These are phyloP conservation scores for Trypoxylus dichotomus DNA, from an alignment of 1,140 invertebrate species.

Conservation along the genomic window DNA sequence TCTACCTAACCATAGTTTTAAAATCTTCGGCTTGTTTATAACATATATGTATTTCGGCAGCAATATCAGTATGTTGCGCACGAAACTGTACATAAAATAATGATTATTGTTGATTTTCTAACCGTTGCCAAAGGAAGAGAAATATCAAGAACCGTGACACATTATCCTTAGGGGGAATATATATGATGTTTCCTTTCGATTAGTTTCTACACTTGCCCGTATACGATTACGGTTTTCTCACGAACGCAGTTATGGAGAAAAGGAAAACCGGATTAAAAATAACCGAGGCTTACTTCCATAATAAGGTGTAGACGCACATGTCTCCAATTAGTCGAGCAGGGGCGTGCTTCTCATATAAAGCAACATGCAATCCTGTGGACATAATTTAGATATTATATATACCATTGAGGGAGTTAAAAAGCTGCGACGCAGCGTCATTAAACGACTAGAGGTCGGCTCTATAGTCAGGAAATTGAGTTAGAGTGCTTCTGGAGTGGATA, in stretches of 20 bases:
- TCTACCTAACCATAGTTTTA: too few relatives aligned
- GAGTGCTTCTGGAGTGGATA: neutral
- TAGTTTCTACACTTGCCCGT: neutral
- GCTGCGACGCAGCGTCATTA: neutral
- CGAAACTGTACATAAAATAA: too few relatives aligned
- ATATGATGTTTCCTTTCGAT: neutral
- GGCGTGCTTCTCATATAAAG: neutral
- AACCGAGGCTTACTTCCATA: neutral
- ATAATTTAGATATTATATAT: constrained; percentile 6
- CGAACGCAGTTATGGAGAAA: neutral
- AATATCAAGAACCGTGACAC: neutral
- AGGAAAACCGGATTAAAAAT: constrained; percentile 17
- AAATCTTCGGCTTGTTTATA: too few relatives aligned
- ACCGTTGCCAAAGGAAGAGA: neutral
- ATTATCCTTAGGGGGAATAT: neutral
- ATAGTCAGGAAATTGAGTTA: constrained; percentile 11
- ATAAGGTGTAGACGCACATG: constrained; percentile 8
- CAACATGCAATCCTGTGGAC: neutral
- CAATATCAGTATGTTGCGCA: too few relatives aligned
- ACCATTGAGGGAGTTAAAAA: constrained; percentile 13
- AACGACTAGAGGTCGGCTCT: neutral
- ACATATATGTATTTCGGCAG: too few relatives aligned
- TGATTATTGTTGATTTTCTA: too few relatives aligned
- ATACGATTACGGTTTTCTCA: constrained; percentile 10
- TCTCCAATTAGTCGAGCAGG: constrained; percentile 1